A percentile compares a stretch with the other conserved stretches of the same genome.
These are phyloP conservation scores for Himalopsyche japonica DNA, from an alignment of 2,888 invertebrate genomes.

Conservation along the genomic window DNA sequence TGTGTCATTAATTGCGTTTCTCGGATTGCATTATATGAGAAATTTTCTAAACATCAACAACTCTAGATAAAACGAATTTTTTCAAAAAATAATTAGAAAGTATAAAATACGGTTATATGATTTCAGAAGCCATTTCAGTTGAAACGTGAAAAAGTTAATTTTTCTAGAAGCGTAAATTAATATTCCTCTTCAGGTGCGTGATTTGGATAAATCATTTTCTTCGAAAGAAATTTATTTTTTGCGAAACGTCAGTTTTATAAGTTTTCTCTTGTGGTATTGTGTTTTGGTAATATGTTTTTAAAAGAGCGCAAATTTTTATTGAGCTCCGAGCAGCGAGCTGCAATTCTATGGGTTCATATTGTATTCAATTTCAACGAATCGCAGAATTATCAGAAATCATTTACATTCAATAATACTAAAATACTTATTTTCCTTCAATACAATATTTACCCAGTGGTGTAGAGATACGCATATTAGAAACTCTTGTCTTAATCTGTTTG, in stretches of 20 bases:
- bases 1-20: not conserved
- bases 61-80: not conserved
- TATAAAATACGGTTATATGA: not conserved
- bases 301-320: not conserved
- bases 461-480: too few relatives aligned
- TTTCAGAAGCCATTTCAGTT: not conserved
- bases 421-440: too few relatives aligned
- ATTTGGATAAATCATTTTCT: not conserved
- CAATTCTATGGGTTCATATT: not conserved
- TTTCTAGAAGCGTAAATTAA: not conserved
- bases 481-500: too few relatives aligned
- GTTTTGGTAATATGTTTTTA: not conserved
- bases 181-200: not conserved
- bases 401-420: too few relatives aligned
- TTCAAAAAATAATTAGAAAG: not conserved
- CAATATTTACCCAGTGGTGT: too few relatives aligned
- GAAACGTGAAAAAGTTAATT: not conserved
- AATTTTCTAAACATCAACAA: not conserved
- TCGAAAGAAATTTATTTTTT: not conserved
- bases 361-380: not conserved
- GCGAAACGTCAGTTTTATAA: not conserved
- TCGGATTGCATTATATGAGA: not conserved
- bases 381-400: not conserved
- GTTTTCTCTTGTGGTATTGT: not conserved
- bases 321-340: not conserved